Evolutionary conservation across 1,140 invertebrate species (phyloP), one percentile per base, ranked within the genome.

Genomic region (Cardiocondyla obscurior): DNA sequence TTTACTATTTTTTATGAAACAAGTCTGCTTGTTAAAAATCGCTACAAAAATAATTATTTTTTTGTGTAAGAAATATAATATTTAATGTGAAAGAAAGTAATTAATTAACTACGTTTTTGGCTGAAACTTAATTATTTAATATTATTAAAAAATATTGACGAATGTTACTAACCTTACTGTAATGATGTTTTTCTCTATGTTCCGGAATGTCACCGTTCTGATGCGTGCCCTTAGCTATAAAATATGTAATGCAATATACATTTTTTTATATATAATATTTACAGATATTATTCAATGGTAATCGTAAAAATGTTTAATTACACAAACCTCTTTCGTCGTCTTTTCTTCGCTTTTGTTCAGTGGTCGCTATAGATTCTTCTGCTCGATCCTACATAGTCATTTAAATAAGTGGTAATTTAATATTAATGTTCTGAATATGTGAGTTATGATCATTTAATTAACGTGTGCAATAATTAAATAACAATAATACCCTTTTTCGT

Each of bases 271-370:
- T 10, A 76, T n/a, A 53, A 53, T 46, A 12, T 58, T 49, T 14
- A 3, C 42, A 30, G 46, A 82, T 74, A 58, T n/a, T 67, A 74
- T 72, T 12, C n/a, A 5, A 16, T 84, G 33, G 10, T 55, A 19
- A 25, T 58, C 74, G 69, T 5, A n/a, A 74, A 83, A 67, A 76
- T 83, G 57, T n/a, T n/a, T 79, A 64, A 83, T 82, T 5, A 46
- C 83, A 92, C 87, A 91, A 94, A 97, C 96, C 96, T 95, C 97
- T 96, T 90, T 96, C 96, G 90, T 97, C 96, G 72, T 96, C 96
- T 88, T 97, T 95, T 67, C 96, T 95, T 69, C 96, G 93, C 90
- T 97, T 97, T 88, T 97, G 96, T 90, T 97, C 96, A 30, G 95
- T 91, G 28, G 92, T 84, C 1, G 94, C 89, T 19, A 95, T 88